Evolutionary conservation across 35 echinoderm and acorn worm genomes (phyloP).

Genomic region (Heliocidaris erythrogramma): DNA sequence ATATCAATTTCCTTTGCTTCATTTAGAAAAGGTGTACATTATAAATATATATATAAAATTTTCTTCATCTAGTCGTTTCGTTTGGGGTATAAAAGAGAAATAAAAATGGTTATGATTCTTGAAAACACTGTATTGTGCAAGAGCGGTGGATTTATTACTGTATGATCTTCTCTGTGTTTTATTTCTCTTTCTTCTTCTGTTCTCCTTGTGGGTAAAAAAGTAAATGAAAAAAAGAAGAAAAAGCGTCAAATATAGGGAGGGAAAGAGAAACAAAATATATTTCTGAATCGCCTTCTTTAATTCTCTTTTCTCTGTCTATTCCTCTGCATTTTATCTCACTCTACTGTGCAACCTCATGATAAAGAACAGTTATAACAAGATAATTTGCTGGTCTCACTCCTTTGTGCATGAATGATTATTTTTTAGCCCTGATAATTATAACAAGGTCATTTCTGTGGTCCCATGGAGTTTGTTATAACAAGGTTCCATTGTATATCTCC

Average conservation of each 20-base stretch:
- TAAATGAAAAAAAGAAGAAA: neutral
- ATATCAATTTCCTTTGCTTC: constrained; percentile 33
- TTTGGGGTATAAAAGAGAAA: constrained; percentile 28
- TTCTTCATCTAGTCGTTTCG: constrained; percentile 13
- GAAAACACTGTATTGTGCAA: neutral
- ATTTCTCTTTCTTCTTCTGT: neutral
- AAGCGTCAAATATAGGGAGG: neutral
- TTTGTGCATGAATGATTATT: too few species aligned
- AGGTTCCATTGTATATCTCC: too few species aligned
- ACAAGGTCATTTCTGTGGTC: too few species aligned
- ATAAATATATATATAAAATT: constrained; percentile 52
- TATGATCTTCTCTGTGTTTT: neutral
- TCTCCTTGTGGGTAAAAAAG: neutral
- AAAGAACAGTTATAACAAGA: too few species aligned
- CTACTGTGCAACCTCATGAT: too few species aligned
- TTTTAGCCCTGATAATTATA: too few species aligned
- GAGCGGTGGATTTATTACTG: neutral
- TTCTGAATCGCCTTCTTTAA: too few species aligned
- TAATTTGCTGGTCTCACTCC: too few species aligned
- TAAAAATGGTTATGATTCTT: constrained; percentile 28
- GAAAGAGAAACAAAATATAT: neutral
- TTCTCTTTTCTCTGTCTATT: too few species aligned
- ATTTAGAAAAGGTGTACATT: constrained; percentile 48
- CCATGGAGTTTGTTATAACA: too few species aligned
- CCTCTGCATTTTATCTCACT: too few species aligned